Conservation (phyloP, 2,797 vertebrate species). For the Melopsittacus undulatus region DNA sequence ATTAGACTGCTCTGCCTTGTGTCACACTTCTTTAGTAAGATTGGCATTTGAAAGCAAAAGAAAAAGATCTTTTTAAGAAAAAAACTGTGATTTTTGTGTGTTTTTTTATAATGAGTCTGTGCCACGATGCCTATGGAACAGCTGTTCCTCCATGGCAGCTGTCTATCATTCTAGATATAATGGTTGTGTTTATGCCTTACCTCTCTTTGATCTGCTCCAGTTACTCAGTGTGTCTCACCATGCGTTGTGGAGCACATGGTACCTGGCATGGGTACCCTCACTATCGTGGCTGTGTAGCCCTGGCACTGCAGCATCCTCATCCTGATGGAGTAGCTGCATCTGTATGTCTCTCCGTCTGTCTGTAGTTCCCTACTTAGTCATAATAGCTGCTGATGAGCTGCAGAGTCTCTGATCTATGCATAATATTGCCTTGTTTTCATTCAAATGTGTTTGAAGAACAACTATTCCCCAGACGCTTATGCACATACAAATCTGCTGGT, state of each 20-base stretch:
- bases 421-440: conserved; percentile 28
- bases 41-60: neutral
- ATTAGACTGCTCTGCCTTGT: neutral
- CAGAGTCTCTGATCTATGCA: conserved; percentile 15
- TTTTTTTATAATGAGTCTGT: neutral
- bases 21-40: neutral
- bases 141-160: neutral
- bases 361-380: neutral
- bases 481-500: neutral
- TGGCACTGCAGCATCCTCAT: neutral
- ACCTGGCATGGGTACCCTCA: accelerated
- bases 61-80: neutral
- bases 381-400: conserved; percentile 3
- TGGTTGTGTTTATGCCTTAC: neutral
- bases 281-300: accelerated
- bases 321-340: neutral
- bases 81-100: neutral
- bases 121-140: neutral
- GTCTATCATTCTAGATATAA: neutral
- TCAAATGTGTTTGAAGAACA: conserved; percentile 9
- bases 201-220: neutral
- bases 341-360: neutral
- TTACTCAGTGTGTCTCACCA: neutral
- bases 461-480: neutral
- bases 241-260: accelerated